Conservation (phyloP, 2,797 vertebrate species). For the Tokudaia tokunoshimensis region DNA sequence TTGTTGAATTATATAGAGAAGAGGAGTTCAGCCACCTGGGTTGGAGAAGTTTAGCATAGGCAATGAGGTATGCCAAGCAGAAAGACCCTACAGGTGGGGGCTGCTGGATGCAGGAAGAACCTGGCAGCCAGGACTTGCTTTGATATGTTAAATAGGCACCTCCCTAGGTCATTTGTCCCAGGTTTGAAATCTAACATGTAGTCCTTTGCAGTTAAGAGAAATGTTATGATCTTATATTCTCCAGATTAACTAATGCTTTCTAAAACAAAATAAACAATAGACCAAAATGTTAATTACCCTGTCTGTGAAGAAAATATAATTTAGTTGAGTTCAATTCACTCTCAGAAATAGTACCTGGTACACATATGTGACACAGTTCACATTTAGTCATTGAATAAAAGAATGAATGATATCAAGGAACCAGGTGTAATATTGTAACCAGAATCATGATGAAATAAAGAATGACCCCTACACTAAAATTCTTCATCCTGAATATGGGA, state of each 20-base stretch:
- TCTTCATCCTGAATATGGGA: neutral
- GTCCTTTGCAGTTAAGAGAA: neutral
- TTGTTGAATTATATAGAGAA: neutral
- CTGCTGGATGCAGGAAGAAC: neutral
- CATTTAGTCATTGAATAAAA: neutral
- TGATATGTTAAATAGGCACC: neutral
- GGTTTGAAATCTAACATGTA: neutral
- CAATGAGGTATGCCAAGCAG: neutral
- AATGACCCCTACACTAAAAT: neutral
- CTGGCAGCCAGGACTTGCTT: neutral
- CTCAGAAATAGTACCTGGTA: neutral
- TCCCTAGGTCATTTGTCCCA: neutral
- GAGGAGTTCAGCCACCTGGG: neutral
- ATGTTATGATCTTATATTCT: neutral
- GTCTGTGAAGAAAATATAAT: neutral
- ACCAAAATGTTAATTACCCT: neutral
- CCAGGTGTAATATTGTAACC: too few species aligned
- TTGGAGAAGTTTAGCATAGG: neutral
- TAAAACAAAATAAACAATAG: neutral
- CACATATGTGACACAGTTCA: neutral
- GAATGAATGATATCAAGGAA: neutral
- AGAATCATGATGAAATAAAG: neutral
- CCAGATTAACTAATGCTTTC: neutral
- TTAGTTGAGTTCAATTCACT: neutral
- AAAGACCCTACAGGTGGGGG: neutral